Conservation (phyloP, 2,113 vertebrate genomes). For the Geococcyx californianus region DNA sequence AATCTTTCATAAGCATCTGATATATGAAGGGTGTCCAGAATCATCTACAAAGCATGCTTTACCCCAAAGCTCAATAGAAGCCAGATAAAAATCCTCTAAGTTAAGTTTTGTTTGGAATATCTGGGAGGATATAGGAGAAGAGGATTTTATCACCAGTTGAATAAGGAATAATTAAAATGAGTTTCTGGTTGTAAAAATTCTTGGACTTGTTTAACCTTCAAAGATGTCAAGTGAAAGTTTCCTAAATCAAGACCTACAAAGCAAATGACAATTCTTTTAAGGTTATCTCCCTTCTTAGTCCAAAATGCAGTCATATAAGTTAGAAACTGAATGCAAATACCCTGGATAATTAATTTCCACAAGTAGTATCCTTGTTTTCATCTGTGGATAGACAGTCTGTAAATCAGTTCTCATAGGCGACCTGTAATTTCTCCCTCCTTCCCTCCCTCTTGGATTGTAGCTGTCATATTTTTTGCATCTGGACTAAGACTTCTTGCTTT, state of each 20-base stretch:
- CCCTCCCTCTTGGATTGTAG: not conserved
- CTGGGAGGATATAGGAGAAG: not conserved
- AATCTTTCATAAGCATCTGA: not conserved
- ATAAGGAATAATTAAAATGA: not conserved
- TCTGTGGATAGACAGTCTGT: not conserved
- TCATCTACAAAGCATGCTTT: not conserved
- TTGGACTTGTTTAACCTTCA: not conserved
- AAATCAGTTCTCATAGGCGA: not conserved
- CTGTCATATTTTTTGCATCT: not conserved
- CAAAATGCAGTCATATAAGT: not conserved
- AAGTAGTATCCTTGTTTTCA: not conserved
- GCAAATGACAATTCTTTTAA: not conserved
- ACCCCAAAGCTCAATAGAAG: not conserved
- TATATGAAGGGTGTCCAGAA: not conserved
- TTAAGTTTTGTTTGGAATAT: not conserved
- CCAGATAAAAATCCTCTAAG: not conserved
- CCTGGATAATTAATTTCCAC: not conserved
- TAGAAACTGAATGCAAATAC: not conserved
- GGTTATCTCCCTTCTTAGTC: not conserved
- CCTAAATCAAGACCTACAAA: not conserved
- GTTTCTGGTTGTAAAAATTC: not conserved
- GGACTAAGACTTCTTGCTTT: not conserved
- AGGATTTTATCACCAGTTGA: not conserved
- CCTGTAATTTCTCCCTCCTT: not conserved
- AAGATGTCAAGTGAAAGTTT: not conserved